A percentile compares a stretch with the other conserved stretches of the same genome.
Evolutionary conservation across 2,797 vertebrate species (phyloP).

Genomic region (Oreonectes daqikongensis): DNA sequence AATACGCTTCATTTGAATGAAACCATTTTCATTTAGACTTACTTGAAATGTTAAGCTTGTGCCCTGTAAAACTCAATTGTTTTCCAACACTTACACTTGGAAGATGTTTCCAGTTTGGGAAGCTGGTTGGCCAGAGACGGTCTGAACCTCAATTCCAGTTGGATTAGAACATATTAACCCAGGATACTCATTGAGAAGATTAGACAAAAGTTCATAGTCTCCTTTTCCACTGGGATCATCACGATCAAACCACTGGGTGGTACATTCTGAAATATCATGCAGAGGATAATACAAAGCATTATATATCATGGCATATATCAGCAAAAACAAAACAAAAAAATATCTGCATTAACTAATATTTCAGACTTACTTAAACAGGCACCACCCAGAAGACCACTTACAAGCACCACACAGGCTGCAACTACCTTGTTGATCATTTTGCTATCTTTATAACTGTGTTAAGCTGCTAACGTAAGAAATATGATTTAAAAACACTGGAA

Average conservation of each 20-base stretch:
- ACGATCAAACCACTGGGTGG: slow-evolving; percentile 61
- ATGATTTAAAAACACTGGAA: too few species aligned
- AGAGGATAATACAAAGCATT: too few species aligned
- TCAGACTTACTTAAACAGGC: too few species aligned
- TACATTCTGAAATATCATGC: slow-evolving; percentile 52
- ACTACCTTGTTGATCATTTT: too few species aligned
- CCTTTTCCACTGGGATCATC: slow-evolving; percentile 60
- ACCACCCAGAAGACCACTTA: slow-evolving; percentile 19
- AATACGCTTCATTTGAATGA: not conserved
- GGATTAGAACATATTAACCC: slow-evolving; percentile 61
- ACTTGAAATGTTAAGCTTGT: not conserved
- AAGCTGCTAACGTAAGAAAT: too few species aligned
- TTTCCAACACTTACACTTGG: slow-evolving; percentile 55
- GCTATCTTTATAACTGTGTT: too few species aligned
- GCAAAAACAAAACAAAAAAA: too few species aligned
- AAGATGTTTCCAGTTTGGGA: slow-evolving; percentile 54
- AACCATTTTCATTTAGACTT: too few species aligned
- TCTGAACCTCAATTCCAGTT: slow-evolving; percentile 64
- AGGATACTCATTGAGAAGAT: slow-evolving; percentile 49
- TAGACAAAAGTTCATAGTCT: slow-evolving; percentile 62
- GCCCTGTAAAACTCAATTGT: too few species aligned
- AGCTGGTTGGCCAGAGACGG: slow-evolving; percentile 54
- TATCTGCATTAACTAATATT: too few species aligned
- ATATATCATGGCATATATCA: too few species aligned
- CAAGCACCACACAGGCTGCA: slow-evolving; percentile 21